Evolutionary conservation across 2,888 invertebrate genomes (phyloP).

Genomic region (Orthosia incerta): DNA sequence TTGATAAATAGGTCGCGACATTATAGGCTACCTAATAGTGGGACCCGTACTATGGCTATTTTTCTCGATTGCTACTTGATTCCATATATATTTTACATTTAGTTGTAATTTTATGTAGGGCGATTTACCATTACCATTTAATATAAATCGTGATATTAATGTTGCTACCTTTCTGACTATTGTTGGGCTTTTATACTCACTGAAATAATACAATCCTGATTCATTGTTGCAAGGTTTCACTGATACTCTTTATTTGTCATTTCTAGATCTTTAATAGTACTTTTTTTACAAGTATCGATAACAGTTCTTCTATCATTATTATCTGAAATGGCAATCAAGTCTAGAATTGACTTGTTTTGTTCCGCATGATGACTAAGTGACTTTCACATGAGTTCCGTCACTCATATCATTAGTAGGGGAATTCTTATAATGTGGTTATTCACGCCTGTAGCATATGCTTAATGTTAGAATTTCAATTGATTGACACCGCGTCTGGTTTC

Average conservation of each 20-base stretch:
- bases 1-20: slow-evolving; percentile 85
- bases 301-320: background rate
- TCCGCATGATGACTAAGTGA: background rate
- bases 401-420: slow-evolving; percentile 70
- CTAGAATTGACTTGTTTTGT: background rate
- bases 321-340: no score
- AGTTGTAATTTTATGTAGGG: background rate
- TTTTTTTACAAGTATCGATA: background rate
- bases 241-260: background rate
- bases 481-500: slow-evolving; percentile 86
- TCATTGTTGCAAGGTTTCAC: background rate
- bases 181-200: no score
- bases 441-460: slow-evolving; percentile 86
- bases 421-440: slow-evolving; percentile 80
- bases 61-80: slow-evolving; percentile 20
- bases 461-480: slow-evolving; percentile 87
- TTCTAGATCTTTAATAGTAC: background rate
- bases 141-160: no score
- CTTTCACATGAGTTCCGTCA: slow-evolving; percentile 50
- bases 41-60: slow-evolving; percentile 25
- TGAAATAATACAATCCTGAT: background rate
- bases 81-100: background rate
- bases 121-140: no score
- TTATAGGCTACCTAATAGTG: slow-evolving; percentile 76
- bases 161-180: no score